Base-by-base conservation (phyloP, 2,797 vertebrate genomes). In the Gymnothorax reevesii region DNA sequence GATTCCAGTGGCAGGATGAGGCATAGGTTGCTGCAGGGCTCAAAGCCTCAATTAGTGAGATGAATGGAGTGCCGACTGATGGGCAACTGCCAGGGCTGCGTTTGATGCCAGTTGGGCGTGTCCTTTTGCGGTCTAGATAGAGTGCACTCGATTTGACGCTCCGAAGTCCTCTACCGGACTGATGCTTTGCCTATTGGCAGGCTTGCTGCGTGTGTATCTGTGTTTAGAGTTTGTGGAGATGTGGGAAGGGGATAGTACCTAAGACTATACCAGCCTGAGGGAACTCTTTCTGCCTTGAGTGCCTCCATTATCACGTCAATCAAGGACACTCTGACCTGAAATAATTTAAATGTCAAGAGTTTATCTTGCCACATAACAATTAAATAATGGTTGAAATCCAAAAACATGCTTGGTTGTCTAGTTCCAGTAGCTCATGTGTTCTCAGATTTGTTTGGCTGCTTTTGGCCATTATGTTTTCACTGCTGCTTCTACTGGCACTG, bases 31-130 rank as follows among this genome's bases (percentile, higher is more conserved):
- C 83, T 52, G 20, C 66, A 33, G 71, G 4, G 57, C 82, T 83
- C 15, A 59, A 77, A 62, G 52, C 55, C 57, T 73, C 60, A 79
- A 84, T 84, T 84, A 87, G 57, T 6, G 42, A 84, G 82, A 87
- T 79, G 42, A 84, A 87, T 84, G 25, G 71, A 52, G 82, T 88
- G 77, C 57, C 20, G 54, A 9, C 71, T 13, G 83, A 69, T 42
- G 33, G n/a, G 22, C 17, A 49, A 57, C 42, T 82, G 59, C 79
- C 60, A 85, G 75, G 25, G 25, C 5, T 87, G 86, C 25, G 84
- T 85, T 25, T 75, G 84, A 85, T 59, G 75, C 60, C 33, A 49
- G 57, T 57, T 49, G 57, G 69, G 73, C 42, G 49, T 85, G 87
- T 89, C 87, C 88, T 25, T 17, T 13, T 13, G 15, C 20, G 17